Percentiles rank a stretch among this genome's conserved stretches.
phyloP scores from a whole-genome alignment of 2,797 vertebrate species.

The Chrosomus eos region DNA sequence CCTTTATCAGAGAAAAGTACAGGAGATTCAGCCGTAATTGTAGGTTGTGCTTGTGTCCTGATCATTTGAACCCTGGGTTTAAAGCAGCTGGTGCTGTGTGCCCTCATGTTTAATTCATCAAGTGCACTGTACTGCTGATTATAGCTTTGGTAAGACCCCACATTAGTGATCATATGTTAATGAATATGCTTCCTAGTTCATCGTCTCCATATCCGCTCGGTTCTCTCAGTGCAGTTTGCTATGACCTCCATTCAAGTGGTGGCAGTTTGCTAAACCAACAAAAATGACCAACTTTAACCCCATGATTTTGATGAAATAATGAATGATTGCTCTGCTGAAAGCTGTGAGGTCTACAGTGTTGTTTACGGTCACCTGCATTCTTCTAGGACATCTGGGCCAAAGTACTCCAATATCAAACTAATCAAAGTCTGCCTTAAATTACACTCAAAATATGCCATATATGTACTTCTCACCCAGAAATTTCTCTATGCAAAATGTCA shows the following conservation, averaged over 20 bases:
- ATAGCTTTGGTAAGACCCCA: slow-evolving; percentile 30
- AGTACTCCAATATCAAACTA: neutral
- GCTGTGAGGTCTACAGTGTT: neutral
- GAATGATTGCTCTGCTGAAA: neutral
- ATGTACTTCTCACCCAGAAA: too few relatives aligned
- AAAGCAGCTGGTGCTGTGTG: slow-evolving; percentile 30
- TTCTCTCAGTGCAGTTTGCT: neutral
- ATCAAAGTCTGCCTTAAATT: neutral
- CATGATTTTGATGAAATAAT: slow-evolving; percentile 10
- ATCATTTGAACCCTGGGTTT: slow-evolving; percentile 3
- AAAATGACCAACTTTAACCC: slow-evolving; percentile 1
- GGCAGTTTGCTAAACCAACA: slow-evolving; percentile 21
- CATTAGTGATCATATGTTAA: slow-evolving; percentile 42
- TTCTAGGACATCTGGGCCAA: neutral
- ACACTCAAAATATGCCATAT: neutral
- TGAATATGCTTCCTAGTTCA: slow-evolving; percentile 16
- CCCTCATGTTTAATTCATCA: slow-evolving; percentile 52
- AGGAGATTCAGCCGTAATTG: neutral
- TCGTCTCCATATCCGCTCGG: neutral
- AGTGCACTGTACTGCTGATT: slow-evolving; percentile 44
- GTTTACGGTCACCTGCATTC: neutral
- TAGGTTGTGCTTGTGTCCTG: neutral
- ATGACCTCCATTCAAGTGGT: neutral
- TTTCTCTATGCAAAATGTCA: neutral
- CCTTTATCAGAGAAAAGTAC: neutral